These are phyloP conservation scores for Tachycineta bicolor DNA, from an alignment of 2,113 vertebrate species.

Conservation along the genomic window DNA sequence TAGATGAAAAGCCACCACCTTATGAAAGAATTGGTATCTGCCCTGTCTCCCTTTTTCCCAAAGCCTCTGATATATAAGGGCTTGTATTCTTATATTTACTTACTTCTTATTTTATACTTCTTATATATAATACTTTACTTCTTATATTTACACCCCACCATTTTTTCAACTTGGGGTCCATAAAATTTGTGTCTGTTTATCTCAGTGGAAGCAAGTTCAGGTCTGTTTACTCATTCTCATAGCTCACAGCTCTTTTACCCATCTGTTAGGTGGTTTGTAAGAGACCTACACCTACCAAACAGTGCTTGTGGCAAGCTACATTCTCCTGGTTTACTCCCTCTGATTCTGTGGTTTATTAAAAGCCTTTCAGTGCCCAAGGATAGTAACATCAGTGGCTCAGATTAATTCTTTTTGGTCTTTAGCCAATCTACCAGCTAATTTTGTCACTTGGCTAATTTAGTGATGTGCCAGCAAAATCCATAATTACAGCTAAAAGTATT, in stretches of 20 bases:
- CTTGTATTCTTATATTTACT: background rate
- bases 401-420: slow-evolving; percentile 54
- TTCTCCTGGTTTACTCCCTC: background rate
- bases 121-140: background rate
- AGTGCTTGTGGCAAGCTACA: background rate
- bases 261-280: slow-evolving; percentile 21
- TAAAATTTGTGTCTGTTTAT: background rate
- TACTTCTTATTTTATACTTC: background rate
- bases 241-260: background rate
- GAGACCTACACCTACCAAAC: background rate
- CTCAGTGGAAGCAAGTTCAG: background rate
- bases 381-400: slow-evolving; percentile 26
- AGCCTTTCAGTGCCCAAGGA: slow-evolving; percentile 5
- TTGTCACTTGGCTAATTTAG: slow-evolving; percentile 63
- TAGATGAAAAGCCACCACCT: background rate
- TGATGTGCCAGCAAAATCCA: slow-evolving; percentile 54
- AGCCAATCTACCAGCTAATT: slow-evolving; percentile 49
- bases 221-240: background rate
- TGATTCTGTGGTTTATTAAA: slow-evolving; percentile 47
- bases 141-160: background rate
- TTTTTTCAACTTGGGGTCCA: background rate
- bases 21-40: background rate
- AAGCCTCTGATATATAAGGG: background rate
- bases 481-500: slow-evolving; percentile 49
- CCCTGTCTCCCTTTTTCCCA: background rate